Conservation (phyloP, 2,797 vertebrate genomes). For the Sus cebifrons region DNA sequence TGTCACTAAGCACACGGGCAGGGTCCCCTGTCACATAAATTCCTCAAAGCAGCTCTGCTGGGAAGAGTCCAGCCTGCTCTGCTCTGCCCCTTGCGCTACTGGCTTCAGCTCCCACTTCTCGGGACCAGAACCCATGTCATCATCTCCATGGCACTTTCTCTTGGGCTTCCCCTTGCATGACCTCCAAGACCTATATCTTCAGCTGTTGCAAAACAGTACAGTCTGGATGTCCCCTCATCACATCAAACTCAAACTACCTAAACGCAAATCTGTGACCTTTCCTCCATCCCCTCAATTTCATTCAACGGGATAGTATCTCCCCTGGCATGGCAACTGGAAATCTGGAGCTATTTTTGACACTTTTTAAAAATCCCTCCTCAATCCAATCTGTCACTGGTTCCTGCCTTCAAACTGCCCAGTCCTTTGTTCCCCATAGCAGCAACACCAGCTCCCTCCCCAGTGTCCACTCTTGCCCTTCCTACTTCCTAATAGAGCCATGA, state of each 20-base stretch:
- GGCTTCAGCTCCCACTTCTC: neutral
- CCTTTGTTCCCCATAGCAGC: neutral
- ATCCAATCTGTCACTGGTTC: neutral
- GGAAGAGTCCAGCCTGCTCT: neutral
- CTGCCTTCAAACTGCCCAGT: neutral
- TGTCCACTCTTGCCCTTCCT: neutral
- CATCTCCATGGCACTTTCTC: neutral
- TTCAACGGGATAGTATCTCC: neutral
- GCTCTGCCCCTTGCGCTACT: neutral
- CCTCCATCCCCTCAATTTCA: neutral
- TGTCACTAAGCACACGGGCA: neutral
- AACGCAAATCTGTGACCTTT: neutral
- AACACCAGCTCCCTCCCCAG: neutral
- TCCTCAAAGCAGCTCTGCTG: neutral
- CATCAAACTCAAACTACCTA: slow-evolving; percentile 18
- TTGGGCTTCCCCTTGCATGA: neutral
- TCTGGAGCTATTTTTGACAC: neutral
- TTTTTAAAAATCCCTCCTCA: neutral
- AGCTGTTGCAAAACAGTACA: neutral
- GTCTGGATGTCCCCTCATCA: neutral
- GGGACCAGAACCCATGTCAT: neutral
- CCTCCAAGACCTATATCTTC: slow-evolving; percentile 8
- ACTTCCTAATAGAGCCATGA: neutral
- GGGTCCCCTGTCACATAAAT: neutral
- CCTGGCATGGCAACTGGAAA: neutral